A percentile compares a stretch with the other conserved stretches of the same genome.
phyloP scores from a whole-genome alignment of 2,888 invertebrate genomes.

The Ophonus ardosiacus region DNA sequence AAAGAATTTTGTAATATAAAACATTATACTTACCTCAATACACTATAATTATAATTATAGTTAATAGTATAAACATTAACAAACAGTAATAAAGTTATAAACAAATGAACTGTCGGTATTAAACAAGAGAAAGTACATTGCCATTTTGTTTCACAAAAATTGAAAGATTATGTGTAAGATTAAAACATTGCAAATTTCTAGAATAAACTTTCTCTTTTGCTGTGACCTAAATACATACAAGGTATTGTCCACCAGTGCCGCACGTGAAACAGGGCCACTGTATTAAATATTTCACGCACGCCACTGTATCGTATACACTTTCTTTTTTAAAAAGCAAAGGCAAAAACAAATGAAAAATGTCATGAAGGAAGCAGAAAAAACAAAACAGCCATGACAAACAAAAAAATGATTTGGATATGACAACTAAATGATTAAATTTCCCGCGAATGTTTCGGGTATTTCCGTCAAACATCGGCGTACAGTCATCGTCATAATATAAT shows the following conservation, averaged over 20 bases:
- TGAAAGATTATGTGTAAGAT: background rate
- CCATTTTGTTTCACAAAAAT: conserved; percentile 5
- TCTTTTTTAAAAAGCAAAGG: conserved; percentile 5
- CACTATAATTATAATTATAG: conserved; percentile 33
- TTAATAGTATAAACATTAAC: background rate
- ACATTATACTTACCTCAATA: conserved; percentile 55
- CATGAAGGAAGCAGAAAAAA: conserved; percentile 38
- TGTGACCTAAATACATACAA: conserved; percentile 36
- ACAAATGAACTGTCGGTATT: background rate
- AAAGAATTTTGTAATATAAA: conserved; percentile 48
- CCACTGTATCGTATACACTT: background rate
- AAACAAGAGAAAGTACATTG: conserved; percentile 28
- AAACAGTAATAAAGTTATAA: background rate
- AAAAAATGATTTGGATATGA: conserved; percentile 44
- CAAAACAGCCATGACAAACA: conserved; percentile 26
- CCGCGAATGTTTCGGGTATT: conserved; percentile 28
- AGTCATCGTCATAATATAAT: conserved; percentile 53
- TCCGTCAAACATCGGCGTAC: conserved; percentile 44
- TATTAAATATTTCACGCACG: background rate
- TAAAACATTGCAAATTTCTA: conserved; percentile 24
- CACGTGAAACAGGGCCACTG: conserved; percentile 5
- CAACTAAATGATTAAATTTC: conserved; percentile 16
- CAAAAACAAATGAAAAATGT: conserved; percentile 34
- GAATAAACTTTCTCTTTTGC: conserved; percentile 53
- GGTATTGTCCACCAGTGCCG: conserved; percentile 23